Percentiles rank a stretch among this genome's conserved stretches.
Evolutionary conservation across 2,797 vertebrate species (phyloP).

Genomic region (Macropus fuliginosus): DNA sequence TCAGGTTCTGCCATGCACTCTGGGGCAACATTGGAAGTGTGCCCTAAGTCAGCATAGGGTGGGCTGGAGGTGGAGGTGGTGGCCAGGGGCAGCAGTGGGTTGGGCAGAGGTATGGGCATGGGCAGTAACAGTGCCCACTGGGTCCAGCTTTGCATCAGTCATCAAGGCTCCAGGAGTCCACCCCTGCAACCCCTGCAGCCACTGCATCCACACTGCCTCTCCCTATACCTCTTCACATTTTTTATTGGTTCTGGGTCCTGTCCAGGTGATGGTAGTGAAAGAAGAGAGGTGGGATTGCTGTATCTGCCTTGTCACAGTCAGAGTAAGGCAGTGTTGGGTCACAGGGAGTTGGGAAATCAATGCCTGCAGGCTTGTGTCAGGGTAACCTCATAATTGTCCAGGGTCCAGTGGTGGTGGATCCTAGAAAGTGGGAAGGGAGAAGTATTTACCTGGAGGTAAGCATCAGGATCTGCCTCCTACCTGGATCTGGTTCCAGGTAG

Average conservation of each 20-base stretch:
- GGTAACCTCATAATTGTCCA: not conserved
- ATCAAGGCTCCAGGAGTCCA: not conserved
- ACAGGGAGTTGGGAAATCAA: not conserved
- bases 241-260: not conserved
- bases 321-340: not conserved
- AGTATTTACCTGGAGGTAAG: not conserved
- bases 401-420: not conserved
- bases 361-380: not conserved
- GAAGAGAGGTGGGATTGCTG: not conserved
- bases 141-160: conserved; percentile 17
- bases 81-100: not conserved
- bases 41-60: conserved; percentile 75
- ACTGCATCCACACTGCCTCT: not conserved
- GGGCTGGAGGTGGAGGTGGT: not conserved
- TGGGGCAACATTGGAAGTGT: conserved; percentile 72
- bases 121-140: not conserved
- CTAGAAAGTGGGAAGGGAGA: not conserved
- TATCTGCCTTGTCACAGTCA: not conserved
- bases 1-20: conserved; percentile 76
- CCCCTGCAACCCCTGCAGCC: not conserved
- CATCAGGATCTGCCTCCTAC: not conserved
- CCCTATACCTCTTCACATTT: not conserved
- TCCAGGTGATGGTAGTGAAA: not conserved
- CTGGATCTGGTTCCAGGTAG: not conserved
- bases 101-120: not conserved